Evolutionary conservation across 2,888 invertebrate genomes (phyloP).

Genomic region (Pemphredon lugubris): DNA sequence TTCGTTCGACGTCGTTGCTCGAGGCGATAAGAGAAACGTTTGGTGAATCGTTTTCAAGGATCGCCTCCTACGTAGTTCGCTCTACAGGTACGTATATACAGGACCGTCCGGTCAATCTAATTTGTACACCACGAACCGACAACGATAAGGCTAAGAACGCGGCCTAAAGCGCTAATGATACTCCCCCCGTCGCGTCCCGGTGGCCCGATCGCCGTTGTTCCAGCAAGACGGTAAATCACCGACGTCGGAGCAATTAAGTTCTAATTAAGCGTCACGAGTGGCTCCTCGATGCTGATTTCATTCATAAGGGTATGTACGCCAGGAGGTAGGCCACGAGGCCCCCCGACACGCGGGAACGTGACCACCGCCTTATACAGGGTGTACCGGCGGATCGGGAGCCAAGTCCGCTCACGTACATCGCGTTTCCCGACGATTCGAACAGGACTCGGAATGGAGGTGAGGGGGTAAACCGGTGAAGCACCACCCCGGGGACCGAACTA

Average conservation of each 20-base stretch:
- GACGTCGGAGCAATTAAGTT: constrained; percentile 62
- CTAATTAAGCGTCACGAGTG: constrained; percentile 60
- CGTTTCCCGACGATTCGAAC: constrained; percentile 23
- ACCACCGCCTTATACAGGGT: constrained; percentile 35
- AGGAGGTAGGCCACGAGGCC: constrained; percentile 9
- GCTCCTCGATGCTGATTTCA: constrained; percentile 44
- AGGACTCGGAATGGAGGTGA: constrained; percentile 26
- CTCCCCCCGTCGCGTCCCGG: constrained; percentile 26
- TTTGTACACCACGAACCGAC: constrained; percentile 16
- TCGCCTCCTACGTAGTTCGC: too few species aligned
- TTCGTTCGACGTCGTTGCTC: too few species aligned
- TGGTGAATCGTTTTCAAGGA: background rate
- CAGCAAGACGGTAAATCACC: constrained; percentile 57
- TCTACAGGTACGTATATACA: background rate
- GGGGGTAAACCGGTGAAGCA: constrained; percentile 22
- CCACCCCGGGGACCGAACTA: constrained; percentile 36
- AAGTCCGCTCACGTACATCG: constrained; percentile 52
- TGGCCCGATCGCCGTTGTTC: constrained; percentile 33
- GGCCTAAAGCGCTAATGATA: constrained; percentile 51
- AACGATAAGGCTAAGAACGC: constrained; percentile 14
- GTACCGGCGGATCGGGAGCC: constrained; percentile 14
- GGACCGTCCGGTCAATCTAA: constrained; percentile 7
- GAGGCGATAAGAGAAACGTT: too few species aligned
- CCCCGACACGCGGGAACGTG: constrained; percentile 33
- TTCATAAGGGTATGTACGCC: constrained; percentile 38